Conservation (phyloP, 1,140 invertebrate genomes). For the Bicyclus anynana region DNA sequence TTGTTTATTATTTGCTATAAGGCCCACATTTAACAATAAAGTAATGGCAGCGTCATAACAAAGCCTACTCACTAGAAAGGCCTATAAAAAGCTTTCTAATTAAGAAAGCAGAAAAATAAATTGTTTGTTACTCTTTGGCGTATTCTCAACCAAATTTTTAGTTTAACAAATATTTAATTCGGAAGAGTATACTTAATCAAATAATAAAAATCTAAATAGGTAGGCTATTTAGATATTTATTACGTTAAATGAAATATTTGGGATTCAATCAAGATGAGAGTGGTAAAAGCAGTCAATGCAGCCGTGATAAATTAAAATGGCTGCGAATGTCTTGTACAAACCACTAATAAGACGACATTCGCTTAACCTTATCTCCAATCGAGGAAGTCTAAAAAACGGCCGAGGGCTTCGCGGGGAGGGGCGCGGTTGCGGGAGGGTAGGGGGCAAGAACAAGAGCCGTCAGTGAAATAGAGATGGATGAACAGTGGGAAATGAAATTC, state of each 20-base stretch:
- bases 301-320: constrained; percentile 27
- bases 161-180: neutral
- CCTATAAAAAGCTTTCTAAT: neutral
- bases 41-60: neutral
- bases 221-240: no score
- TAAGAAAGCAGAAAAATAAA: no score
- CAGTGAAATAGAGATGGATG: constrained; percentile 78
- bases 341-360: constrained; percentile 69
- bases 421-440: constrained; percentile 30
- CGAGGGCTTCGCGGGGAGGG: constrained; percentile 36
- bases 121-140: no score
- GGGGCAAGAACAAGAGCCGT: constrained; percentile 72
- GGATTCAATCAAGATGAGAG: constrained; percentile 23
- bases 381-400: constrained; percentile 73
- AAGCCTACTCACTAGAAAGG: neutral
- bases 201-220: no score
- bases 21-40: no score
- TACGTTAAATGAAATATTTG: constrained; percentile 1
- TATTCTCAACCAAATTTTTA: neutral
- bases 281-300: constrained; percentile 11
- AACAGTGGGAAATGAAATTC: constrained; percentile 79
- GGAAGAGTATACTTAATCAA: no score
- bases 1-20: no score
- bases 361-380: constrained; percentile 74
- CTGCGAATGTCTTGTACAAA: constrained; percentile 59